Evolutionary conservation across 2,888 invertebrate genomes (phyloP).

Genomic region (Metallyticus violacea): DNA sequence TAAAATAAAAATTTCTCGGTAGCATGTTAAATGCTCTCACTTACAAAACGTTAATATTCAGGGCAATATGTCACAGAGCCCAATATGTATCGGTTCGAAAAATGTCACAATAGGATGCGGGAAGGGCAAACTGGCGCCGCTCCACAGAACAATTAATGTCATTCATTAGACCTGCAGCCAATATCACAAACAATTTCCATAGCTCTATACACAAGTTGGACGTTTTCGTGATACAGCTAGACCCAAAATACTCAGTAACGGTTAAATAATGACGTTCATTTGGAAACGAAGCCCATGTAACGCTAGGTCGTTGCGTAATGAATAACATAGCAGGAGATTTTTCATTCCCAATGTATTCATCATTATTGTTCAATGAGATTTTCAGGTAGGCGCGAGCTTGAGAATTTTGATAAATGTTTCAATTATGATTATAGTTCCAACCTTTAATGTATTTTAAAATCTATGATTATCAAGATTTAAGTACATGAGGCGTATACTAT

Average conservation of each 20-base stretch:
- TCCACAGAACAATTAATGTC: background rate
- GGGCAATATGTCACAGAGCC: background rate
- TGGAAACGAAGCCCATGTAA: background rate
- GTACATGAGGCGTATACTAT: no score
- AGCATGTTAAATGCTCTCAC: background rate
- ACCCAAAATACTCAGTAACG: background rate
- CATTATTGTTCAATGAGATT: no score
- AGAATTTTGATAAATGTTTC: no score
- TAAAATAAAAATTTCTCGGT: no score
- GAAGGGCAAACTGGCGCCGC: background rate
- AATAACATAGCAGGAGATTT: no score
- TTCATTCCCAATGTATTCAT: no score
- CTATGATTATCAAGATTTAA: no score
- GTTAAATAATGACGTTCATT: background rate
- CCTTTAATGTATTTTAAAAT: no score
- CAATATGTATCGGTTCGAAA: background rate
- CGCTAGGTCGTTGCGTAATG: no score
- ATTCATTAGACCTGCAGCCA: background rate
- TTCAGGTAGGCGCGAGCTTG: no score
- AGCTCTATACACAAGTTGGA: background rate
- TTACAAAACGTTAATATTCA: background rate
- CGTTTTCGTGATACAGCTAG: background rate
- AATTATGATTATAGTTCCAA: no score
- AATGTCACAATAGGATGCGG: background rate
- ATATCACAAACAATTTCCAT: background rate